phyloP scores from a whole-genome alignment of 2,888 invertebrate species.

The Sericinus montela region DNA sequence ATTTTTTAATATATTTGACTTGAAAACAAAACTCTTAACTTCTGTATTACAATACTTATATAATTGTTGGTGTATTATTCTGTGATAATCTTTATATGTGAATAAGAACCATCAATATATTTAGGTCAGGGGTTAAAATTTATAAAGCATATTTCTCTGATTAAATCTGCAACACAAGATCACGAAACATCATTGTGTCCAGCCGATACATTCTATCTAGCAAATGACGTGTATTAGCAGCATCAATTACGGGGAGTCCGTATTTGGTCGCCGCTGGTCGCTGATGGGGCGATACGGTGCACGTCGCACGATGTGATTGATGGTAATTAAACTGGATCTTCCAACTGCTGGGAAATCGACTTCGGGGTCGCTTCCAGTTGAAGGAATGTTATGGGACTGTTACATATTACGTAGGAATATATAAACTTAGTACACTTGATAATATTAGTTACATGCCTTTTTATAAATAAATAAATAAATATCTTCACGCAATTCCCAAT shows the following conservation, averaged over 20 bases:
- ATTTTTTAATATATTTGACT: too few relatives aligned
- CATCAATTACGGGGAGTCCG: conserved; percentile 39
- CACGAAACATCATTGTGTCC: neutral
- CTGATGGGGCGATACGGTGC: conserved; percentile 41
- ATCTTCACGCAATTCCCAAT: too few relatives aligned
- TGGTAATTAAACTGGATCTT: conserved; percentile 53
- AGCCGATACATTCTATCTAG: conserved; percentile 14
- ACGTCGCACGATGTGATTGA: conserved; percentile 45
- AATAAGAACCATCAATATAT: too few relatives aligned
- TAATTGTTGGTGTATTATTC: too few relatives aligned
- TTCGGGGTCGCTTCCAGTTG: conserved; percentile 20
- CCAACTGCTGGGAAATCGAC: conserved; percentile 31
- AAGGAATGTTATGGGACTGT: conserved; percentile 1
- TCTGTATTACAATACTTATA: too few relatives aligned
- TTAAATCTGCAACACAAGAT: neutral
- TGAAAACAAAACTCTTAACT: too few relatives aligned
- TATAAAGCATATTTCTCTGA: neutral
- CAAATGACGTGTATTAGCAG: conserved; percentile 44
- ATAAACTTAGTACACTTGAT: too few relatives aligned
- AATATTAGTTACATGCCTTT: too few relatives aligned
- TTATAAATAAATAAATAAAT: too few relatives aligned
- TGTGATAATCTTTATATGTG: too few relatives aligned
- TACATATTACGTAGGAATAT: neutral
- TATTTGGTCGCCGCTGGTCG: conserved; percentile 34
- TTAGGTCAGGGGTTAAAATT: too few relatives aligned